Percentiles rank a stretch among this genome's conserved stretches.
These are phyloP conservation scores for Pseudomyrmex sp. DNA, from an alignment of 1,140 invertebrate species.

Conservation along the genomic window DNA sequence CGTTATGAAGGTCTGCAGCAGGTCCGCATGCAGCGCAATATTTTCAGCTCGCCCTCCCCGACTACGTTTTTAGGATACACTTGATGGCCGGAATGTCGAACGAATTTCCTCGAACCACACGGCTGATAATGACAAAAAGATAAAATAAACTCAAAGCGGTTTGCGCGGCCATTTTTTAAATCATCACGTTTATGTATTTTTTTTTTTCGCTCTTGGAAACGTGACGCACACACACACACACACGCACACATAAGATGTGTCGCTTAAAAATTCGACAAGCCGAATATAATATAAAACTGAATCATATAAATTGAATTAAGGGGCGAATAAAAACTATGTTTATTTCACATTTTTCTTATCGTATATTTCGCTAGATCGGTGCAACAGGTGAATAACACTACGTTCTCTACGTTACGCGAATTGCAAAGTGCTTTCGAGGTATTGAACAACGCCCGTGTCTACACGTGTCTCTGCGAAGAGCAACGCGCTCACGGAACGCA, in stretches of 20 bases:
- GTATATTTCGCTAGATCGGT: conserved; percentile 11
- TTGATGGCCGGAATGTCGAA: background rate
- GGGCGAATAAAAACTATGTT: conserved; percentile 8
- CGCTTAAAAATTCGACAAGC: background rate
- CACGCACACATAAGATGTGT: background rate
- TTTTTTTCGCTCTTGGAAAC: too few species aligned
- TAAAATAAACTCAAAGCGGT: conserved; percentile 3
- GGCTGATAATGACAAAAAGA: conserved; percentile 24
- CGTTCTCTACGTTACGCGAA: conserved; percentile 52
- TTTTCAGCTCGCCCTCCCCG: conserved; percentile 28
- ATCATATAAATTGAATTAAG: background rate
- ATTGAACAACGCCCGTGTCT: conserved; percentile 30
- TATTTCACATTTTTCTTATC: conserved; percentile 34
- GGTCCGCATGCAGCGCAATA: conserved; percentile 65
- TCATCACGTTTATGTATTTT: background rate
- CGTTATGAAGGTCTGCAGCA: conserved; percentile 65
- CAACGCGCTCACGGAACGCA: conserved; percentile 21
- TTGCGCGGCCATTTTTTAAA: conserved; percentile 5
- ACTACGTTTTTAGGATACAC: conserved; percentile 36
- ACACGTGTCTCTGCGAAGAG: conserved; percentile 32
- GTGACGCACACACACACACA: too few species aligned
- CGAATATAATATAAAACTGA: background rate
- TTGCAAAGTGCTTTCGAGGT: conserved; percentile 35
- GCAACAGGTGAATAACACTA: conserved; percentile 54
- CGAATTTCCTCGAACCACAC: background rate